Base-by-base conservation (phyloP, 2,113 vertebrate genomes). In the Callipepla squamata region DNA sequence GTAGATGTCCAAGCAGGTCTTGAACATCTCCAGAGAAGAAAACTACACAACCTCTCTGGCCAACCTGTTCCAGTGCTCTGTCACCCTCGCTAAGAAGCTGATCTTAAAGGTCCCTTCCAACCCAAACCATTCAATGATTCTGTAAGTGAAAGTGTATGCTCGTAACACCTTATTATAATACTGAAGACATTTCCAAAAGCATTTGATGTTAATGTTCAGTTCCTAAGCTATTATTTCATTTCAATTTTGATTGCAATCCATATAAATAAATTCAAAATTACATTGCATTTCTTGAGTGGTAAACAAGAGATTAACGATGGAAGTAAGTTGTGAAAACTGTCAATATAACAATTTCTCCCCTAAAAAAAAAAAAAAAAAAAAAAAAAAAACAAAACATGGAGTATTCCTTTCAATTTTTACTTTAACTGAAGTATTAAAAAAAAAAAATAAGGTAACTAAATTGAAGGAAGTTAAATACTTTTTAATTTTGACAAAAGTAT, bases 81-180 rank as follows among this genome's bases (percentile, higher is more conserved):
- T 40, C 40, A 40, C 40, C 40, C 40, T 40, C 40, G 11, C 11
- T 40, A 40, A 13, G 40, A 40, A 13, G 40, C 40, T 40, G 48
- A 23, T 50, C 22, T 50, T 50, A 50, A 50, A 50, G 22, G 22
- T 50, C 48, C 22, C 22, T 50, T 50, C 48, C 48, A 50, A 23
- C 22, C 22, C 22, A 23, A 50, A 23, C 48, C 11, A 50, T 23
- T 50, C 22, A 23, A 50, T 50, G 48, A 50, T 23, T 50, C 48
- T 50, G 6, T 22, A 50, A 30, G 1, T 45, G 21, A 21, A 32
- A 26, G 70, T 48, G 20, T 1, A 36, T 6, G 0, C 10, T 14
- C 48, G 18, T 53, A 67, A 66, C 9, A 1, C 1, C 1, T 83
- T 81, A 3, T n/a, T 70, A 19, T 67, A 28, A 57, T 58, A 34